These are phyloP conservation scores for Tetranychus truncatus DNA, from an alignment of 2,888 invertebrate species.

Conservation along the genomic window DNA sequence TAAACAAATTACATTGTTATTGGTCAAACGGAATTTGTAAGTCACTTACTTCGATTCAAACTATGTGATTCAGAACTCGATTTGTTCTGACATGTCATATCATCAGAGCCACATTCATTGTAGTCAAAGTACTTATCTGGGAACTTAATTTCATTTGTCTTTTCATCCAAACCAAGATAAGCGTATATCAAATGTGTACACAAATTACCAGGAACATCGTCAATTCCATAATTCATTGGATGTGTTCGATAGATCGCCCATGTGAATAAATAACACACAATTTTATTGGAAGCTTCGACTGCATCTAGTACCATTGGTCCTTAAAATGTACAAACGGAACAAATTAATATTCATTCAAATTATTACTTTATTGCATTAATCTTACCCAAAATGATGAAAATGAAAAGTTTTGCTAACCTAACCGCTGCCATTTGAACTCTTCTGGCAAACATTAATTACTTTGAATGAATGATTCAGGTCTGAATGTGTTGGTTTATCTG, in stretches of 20 bases:
- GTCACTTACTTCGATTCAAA: slow-evolving; percentile 42
- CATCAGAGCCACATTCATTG: background rate
- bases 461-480: no score
- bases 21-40: background rate
- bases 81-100: no score
- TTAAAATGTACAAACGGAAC: no score
- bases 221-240: slow-evolving; percentile 27
- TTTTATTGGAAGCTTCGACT: slow-evolving; percentile 20
- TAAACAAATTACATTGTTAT: slow-evolving; percentile 1
- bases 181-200: slow-evolving; percentile 28
- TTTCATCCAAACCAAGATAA: slow-evolving; percentile 26
- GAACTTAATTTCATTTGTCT: slow-evolving; percentile 25
- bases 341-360: no score
- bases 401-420: no score
- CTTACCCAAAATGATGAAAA: no score
- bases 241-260: slow-evolving; percentile 28
- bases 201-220: slow-evolving; percentile 26
- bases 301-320: no score
- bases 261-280: slow-evolving; percentile 28
- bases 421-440: no score
- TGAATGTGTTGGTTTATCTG: no score
- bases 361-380: no score
- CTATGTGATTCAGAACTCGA: no score
- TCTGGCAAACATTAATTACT: no score
- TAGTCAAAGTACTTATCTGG: slow-evolving; percentile 44